Conservation (phyloP, 30 jellyfish, hydroid and myxozoan species). For the Pseudorhiza aurosa region DNA sequence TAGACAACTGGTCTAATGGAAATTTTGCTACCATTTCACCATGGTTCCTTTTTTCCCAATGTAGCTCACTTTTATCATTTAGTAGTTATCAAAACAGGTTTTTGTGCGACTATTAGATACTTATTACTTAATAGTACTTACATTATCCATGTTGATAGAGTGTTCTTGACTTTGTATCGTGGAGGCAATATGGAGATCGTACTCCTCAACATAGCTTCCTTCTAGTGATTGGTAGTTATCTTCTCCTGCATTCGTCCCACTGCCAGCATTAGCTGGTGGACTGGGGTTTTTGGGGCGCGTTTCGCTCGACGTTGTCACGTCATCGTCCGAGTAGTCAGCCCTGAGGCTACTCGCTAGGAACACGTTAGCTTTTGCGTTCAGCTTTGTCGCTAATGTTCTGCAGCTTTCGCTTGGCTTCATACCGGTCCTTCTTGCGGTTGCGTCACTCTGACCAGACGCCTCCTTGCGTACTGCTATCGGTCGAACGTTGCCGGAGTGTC, state of each 20-base stretch:
- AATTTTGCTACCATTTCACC: too few relatives aligned
- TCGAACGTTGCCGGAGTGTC: not conserved
- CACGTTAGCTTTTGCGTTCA: not conserved
- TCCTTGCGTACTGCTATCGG: not conserved
- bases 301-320: not conserved
- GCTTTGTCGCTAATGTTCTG: not conserved
- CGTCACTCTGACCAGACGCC: not conserved
- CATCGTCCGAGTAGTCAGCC: not conserved
- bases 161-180: too few relatives aligned
- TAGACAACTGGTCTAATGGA: too few relatives aligned
- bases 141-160: not conserved
- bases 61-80: too few relatives aligned
- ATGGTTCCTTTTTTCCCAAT: too few relatives aligned
- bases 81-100: too few relatives aligned
- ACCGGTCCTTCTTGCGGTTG: not conserved
- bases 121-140: not conserved
- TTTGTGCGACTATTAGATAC: too few relatives aligned
- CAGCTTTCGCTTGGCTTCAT: not conserved
- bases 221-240: not conserved
- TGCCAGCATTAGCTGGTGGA: not conserved
- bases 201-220: too few relatives aligned
- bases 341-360: not conserved
- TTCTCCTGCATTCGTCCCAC: not conserved
- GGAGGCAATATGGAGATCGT: too few relatives aligned
- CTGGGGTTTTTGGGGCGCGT: constrained; percentile 37